Evolutionary conservation across 2,888 invertebrate genomes (phyloP), one percentile per base, ranked within the genome.

Genomic region (Sinohyriopsis cumingii): DNA sequence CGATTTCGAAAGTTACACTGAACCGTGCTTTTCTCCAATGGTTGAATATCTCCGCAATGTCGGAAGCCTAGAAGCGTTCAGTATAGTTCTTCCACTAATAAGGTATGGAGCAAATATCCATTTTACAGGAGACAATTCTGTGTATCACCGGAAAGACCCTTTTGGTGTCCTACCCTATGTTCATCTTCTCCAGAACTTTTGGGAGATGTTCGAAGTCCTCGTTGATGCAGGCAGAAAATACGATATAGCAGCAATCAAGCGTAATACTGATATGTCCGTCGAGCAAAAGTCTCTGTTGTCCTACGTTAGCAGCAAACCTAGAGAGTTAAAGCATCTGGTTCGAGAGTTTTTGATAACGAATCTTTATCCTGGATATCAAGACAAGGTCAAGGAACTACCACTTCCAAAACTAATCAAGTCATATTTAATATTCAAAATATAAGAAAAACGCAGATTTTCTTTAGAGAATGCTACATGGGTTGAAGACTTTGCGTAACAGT

Each of bases 151-250:
- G 7, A 77, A 73, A 65, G 95, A 96, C 86, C 95, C 95, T 0
- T 94, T 94, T 85, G 95, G 96, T 55, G 93, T 96, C 68, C 91
- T 96, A 7, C 95, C 95, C 87, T 94, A 94, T 53, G 92, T 95
- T 19, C 94, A 94, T 80, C 94, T 94, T 87, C 89, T 92, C n/a
- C 89, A 91, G 4, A 87, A 90, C 25, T 90, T 91, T 69, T 91
- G 90, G 1, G 88, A 90, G 25, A 94, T 94, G 87, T 92, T 93
- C 77, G 72, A 81, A 93, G 91, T 93, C 56, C 91, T 95, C 69
- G 89, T 95, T 65, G 94, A 94, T 81, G 94, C 95, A 0, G 94
- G 94, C 0, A 94, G 95, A 88, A 92, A 93, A 15, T 95, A 94
- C 88, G 95, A 95, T 86, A 92, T 94, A 1, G 94, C 94, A 84